Evolutionary conservation across 1,140 invertebrate species (phyloP).

Genomic region (Triops longicaudatus): DNA sequence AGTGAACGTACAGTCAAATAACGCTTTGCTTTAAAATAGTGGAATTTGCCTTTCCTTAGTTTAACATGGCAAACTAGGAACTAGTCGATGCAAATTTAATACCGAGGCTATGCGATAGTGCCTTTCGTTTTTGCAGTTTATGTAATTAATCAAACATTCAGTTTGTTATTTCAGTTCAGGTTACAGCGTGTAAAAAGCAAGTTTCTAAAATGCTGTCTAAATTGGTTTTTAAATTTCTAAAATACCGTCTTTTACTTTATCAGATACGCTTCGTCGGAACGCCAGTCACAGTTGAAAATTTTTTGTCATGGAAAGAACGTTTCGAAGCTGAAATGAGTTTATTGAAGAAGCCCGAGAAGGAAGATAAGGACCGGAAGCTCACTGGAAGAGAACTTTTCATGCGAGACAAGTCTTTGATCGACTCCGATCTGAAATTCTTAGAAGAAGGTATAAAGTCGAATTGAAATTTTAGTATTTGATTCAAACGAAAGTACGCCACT

Average conservation of each 20-base stretch:
- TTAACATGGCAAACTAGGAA: no score
- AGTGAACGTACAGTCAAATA: no score
- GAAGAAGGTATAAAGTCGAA: constrained; percentile 62
- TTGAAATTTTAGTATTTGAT: neutral
- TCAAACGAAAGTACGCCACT: neutral
- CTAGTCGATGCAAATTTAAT: no score
- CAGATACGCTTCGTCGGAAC: constrained; percentile 94
- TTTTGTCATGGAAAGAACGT: constrained; percentile 84
- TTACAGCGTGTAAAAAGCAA: no score
- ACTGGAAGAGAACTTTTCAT: constrained; percentile 86
- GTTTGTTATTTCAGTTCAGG: no score
- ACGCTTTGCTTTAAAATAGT: no score
- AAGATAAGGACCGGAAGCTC: constrained; percentile 45
- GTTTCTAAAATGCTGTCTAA: no score
- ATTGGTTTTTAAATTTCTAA: no score
- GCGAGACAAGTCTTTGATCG: constrained; percentile 79
- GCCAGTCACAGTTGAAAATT: constrained; percentile 88
- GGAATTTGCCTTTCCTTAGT: no score
- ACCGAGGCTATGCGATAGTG: no score
- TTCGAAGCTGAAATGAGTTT: constrained; percentile 86
- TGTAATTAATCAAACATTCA: no score
- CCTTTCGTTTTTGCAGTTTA: no score
- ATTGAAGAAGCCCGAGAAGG: constrained; percentile 59
- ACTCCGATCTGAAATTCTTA: constrained; percentile 91
- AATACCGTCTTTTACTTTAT: constrained; percentile 35